Evolutionary conservation across 2,113 vertebrate genomes (phyloP).

Genomic region (Hippopotamus amphibius): DNA sequence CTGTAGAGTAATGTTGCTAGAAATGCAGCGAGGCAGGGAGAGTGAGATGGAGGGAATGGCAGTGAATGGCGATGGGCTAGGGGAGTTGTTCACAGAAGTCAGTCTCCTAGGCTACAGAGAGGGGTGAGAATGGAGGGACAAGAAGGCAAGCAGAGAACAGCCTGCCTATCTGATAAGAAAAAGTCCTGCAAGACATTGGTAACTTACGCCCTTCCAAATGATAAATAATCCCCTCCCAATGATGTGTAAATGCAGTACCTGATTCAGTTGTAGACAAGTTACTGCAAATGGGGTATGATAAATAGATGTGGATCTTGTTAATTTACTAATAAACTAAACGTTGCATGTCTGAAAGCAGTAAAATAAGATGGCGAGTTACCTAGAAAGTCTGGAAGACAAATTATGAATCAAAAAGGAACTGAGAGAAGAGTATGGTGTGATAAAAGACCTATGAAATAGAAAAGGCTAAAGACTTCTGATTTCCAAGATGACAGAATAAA

Average conservation of each 20-base stretch:
- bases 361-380: constrained; percentile 8
- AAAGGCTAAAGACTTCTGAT: not conserved
- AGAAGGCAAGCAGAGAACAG: not conserved
- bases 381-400: constrained; percentile 23
- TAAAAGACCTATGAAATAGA: not conserved
- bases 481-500: constrained; percentile 49
- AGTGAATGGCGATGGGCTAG: not conserved
- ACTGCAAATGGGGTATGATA: not conserved
- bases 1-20: not conserved
- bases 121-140: not conserved
- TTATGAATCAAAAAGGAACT: not conserved
- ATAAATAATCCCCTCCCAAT: not conserved
- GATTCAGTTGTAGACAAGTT: not conserved
- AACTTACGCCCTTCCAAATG: not conserved
- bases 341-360: not conserved
- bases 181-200: not conserved
- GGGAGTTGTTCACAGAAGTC: not conserved
- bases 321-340: constrained; percentile 34
- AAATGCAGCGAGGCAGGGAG: not conserved
- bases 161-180: not conserved
- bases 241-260: not conserved
- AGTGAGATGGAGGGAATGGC: not conserved
- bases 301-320: constrained; percentile 40
- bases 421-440: not conserved
- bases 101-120: not conserved